Base-by-base conservation (phyloP, 2,797 vertebrate genomes). In the Smutsia temminckii region DNA sequence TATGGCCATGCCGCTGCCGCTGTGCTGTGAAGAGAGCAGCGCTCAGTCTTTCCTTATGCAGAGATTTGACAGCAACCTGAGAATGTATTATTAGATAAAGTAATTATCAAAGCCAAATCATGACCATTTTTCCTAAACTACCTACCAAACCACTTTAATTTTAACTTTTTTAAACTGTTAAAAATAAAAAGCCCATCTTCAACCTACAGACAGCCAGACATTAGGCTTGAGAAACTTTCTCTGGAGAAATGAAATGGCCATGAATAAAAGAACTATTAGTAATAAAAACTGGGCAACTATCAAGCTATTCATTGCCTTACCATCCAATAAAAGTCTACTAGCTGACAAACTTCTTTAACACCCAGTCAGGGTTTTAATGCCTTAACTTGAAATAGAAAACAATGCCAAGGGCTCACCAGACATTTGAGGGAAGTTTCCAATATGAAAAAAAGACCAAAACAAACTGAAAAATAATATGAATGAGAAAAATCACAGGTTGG, bases 301-400 rank as follows among this genome's bases (percentile, higher is more conserved):
- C 53, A 91, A 80, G 29, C 25, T 93, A 85, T 25, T 74, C 72
- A 89, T 9, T 61, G 55, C 27, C 53, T 69, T 34, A 81, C 13
- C 20, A 80, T 25, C 29, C 75, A 86, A 61, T 18, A 81, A 66
- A 83, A 86, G 27, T 32, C n/a, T 23, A 57, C 27, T 57, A 75
- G 63, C 21, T 59, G 8, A 59, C 46, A 63, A 69, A 37, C 21
- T 29, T 69, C 68, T 85, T 37, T 72, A 57, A 46, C n/a, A 17
- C 49, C 25, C n/a, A 59, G 12, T 75, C 32, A 93, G 25, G 32
- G 18, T 37, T 93, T 92, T 59, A 87, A 75, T 23, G 27, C 1
- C 25, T 95, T 75, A 83, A 16, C 72, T 71, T 81, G 49, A 95
- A 92, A 95, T 5, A 92, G 29, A 81, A 84, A 92, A 63, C 55